Evolutionary conservation across 2,888 invertebrate species (phyloP).

Genomic region (Kryphioiulus occultus): DNA sequence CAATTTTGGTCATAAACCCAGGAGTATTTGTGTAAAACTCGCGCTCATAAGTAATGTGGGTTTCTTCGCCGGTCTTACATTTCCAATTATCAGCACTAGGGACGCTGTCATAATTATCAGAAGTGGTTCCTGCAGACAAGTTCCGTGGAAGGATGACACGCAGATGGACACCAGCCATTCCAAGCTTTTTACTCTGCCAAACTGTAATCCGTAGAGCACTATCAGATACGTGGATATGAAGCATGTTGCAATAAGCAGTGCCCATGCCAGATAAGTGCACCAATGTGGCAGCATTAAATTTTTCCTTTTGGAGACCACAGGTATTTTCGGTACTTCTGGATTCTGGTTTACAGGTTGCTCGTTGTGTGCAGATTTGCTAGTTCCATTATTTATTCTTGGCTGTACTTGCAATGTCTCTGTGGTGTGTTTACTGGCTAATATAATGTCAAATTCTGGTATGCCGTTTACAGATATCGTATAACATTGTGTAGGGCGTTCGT

Average conservation of each 20-base stretch:
- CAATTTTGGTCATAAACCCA: too few species aligned
- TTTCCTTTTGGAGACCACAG: background rate
- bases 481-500: background rate
- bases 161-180: slow-evolving; percentile 46
- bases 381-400: background rate
- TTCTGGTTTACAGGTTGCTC: background rate
- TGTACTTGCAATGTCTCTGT: background rate
- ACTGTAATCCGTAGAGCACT: slow-evolving; percentile 42
- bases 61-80: background rate
- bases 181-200: slow-evolving; percentile 43
- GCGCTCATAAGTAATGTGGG: too few species aligned
- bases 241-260: slow-evolving; percentile 23
- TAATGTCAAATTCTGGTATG: background rate
- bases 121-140: slow-evolving; percentile 33
- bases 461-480: background rate
- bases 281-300: slow-evolving; percentile 39
- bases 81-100: background rate
- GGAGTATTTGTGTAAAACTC: too few species aligned
- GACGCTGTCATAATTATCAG: background rate
- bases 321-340: background rate
- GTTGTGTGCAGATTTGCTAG: background rate
- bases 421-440: background rate
- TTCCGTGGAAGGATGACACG: background rate
- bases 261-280: slow-evolving; percentile 48
- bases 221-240: slow-evolving; percentile 39